These are phyloP conservation scores for Himalopsyche phryganea DNA, from an alignment of 1,140 invertebrate species.

Conservation along the genomic window DNA sequence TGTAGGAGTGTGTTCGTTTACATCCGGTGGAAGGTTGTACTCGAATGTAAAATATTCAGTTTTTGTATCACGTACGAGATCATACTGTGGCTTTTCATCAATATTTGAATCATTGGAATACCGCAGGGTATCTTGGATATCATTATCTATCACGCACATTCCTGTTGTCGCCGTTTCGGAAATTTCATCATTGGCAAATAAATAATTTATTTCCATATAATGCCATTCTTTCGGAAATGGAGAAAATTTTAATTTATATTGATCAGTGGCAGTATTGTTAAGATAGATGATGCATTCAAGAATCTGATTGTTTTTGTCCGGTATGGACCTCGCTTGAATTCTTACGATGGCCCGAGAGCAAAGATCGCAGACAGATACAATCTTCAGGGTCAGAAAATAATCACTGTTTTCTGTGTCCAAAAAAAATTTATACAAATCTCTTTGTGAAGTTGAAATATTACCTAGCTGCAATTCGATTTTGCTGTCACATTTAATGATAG, in stretches of 20 bases:
- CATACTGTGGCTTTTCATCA: too few species aligned
- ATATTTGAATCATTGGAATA: background rate
- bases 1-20: constrained; percentile 57
- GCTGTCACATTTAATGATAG: constrained; percentile 38
- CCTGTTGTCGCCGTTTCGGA: constrained; percentile 14
- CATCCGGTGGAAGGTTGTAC: constrained; percentile 59
- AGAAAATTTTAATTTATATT: constrained; percentile 48
- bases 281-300: constrained; percentile 42
- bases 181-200: constrained; percentile 31
- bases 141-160: constrained; percentile 22
- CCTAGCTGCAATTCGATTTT: constrained; percentile 38
- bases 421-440: constrained; percentile 41
- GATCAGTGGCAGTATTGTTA: constrained; percentile 26
- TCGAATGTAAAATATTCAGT: constrained; percentile 69
- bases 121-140: too few species aligned
- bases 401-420: constrained; percentile 31
- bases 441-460: constrained; percentile 38
- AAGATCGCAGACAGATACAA: constrained; percentile 35
- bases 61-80: constrained; percentile 63
- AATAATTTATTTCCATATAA: constrained; percentile 48
- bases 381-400: constrained; percentile 26
- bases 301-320: constrained; percentile 41
- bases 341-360: constrained; percentile 33
- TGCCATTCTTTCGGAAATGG: constrained; percentile 58
- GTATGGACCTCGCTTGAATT: constrained; percentile 45